Conservation (phyloP, 2,888 invertebrate species). For the Bembecia ichneumoniformis region DNA sequence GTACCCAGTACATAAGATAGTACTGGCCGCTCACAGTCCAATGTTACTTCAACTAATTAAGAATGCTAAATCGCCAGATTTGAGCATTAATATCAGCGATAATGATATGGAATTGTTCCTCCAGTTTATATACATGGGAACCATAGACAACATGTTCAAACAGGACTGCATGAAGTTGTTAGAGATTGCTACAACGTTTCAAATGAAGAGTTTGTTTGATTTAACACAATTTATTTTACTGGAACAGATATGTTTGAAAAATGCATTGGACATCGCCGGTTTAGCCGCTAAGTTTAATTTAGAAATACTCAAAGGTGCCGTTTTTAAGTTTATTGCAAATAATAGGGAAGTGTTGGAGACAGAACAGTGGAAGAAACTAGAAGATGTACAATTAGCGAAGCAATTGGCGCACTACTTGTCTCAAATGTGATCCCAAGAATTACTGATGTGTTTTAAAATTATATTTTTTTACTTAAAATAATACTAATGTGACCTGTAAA, state of each 20-base stretch:
- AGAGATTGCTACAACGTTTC: conserved; percentile 35
- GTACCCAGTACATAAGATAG: conserved; percentile 40
- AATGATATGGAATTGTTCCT: conserved; percentile 41
- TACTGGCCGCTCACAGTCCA: conserved; percentile 44
- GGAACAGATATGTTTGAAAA: conserved; percentile 35
- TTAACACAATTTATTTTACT: conserved; percentile 31
- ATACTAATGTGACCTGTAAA: not conserved
- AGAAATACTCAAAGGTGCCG: conserved; percentile 26
- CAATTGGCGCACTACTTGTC: conserved; percentile 29
- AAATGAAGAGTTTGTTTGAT: conserved; percentile 30
- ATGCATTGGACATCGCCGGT: conserved; percentile 43
- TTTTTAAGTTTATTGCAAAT: conserved; percentile 39
- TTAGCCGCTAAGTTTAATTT: conserved; percentile 43
- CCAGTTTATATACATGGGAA: conserved; percentile 47
- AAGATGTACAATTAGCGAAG: conserved; percentile 43
- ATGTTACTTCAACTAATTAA: conserved; percentile 34
- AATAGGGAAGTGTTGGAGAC: conserved; percentile 39
- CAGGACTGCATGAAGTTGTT: conserved; percentile 34
- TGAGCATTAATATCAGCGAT: conserved; percentile 34
- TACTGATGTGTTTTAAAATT: not conserved
- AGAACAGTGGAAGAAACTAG: conserved; percentile 41
- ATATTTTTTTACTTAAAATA: too few species aligned
- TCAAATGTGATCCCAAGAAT: not conserved
- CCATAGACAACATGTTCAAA: conserved; percentile 32
- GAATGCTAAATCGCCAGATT: conserved; percentile 15